These are phyloP conservation scores for Tapera naevia DNA, from an alignment of 2,797 vertebrate genomes.

Conservation along the genomic window DNA sequence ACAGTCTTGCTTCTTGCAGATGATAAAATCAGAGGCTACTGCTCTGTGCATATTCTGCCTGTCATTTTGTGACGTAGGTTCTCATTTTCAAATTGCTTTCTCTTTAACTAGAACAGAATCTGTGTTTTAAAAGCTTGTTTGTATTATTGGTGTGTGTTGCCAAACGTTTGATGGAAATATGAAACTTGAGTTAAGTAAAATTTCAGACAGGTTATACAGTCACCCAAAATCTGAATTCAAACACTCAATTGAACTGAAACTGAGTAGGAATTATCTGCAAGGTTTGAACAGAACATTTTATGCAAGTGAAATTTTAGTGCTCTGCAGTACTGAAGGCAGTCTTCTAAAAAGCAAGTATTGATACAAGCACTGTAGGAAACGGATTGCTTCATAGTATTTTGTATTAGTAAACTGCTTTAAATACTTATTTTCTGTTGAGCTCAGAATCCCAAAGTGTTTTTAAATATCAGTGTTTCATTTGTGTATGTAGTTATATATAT, in stretches of 20 bases:
- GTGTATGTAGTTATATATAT: accelerated
- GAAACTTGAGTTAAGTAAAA: no score
- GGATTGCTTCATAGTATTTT: not conserved
- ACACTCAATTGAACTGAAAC: not conserved
- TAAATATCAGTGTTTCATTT: not conserved
- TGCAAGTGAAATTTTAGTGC: not conserved
- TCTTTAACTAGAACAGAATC: not conserved
- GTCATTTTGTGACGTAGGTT: not conserved
- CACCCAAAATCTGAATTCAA: not conserved
- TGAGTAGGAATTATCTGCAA: not conserved
- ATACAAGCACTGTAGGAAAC: not conserved
- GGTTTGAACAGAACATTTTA: not conserved
- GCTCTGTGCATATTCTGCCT: not conserved
- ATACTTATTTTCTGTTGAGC: constrained; percentile 20
- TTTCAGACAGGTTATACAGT: no score
- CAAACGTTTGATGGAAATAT: not conserved
- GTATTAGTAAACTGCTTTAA: constrained; percentile 44
- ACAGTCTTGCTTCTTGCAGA: not conserved
- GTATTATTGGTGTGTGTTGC: not conserved
- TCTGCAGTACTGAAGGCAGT: not conserved
- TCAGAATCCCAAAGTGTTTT: not conserved
- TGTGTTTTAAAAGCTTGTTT: not conserved
- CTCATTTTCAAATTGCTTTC: not conserved
- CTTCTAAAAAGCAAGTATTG: not conserved
- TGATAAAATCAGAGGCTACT: not conserved